Evolutionary conservation across 23 tunicate genomes (phyloP), one percentile per base, ranked within the genome.

Genomic region (Ascidia mentula): DNA sequence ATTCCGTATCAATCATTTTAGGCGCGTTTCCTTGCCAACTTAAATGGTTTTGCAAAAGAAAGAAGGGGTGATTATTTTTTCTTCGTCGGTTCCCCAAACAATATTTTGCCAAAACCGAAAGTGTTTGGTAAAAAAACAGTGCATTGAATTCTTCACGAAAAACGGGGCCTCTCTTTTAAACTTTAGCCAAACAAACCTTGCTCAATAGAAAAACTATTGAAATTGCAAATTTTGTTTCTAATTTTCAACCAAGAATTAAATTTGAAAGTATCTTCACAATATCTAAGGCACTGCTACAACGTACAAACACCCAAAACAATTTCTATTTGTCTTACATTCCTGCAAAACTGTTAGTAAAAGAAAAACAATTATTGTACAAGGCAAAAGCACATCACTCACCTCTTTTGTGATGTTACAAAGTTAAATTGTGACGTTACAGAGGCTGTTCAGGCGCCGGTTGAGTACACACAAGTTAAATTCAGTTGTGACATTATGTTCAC

Each of bases 381-480:
- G 65, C 22, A 53, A 53, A 53, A 3, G 24, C 53, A 53, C 65
- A 28, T 53, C 65, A 53, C 65, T 53, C 65, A 53, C 65, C 65
- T 53, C 13, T 3, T 53, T 53, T 53, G 13, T 53, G 65, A 53
- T 28, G 65, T 53, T 53, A 53, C 53, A 53, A 53, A 1, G 22
- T 53, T 26, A 26, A 26, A 28, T 53, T 53, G 65, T 53, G 65
- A 53, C 24, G 65, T 9, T 26, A 53, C 13, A 53, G 65, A 53
- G 65, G 13, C 65, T 28, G 12, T 53, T 1, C 65, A 53, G 24
- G 65, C 65, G 24, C 24, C 65, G 65, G 12, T 53, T 53, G 65
- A 53, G 65, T 53, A 53, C 65, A 53, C 65, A 53, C 65, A 53
- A 53, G 65, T 53, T 53, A 53, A 53, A 53, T 53, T 53, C 28